Percentiles rank a stretch among this genome's conserved stretches.
Evolutionary conservation across 1,140 invertebrate genomes (phyloP).

Genomic region (Coenobita brevimanus): DNA sequence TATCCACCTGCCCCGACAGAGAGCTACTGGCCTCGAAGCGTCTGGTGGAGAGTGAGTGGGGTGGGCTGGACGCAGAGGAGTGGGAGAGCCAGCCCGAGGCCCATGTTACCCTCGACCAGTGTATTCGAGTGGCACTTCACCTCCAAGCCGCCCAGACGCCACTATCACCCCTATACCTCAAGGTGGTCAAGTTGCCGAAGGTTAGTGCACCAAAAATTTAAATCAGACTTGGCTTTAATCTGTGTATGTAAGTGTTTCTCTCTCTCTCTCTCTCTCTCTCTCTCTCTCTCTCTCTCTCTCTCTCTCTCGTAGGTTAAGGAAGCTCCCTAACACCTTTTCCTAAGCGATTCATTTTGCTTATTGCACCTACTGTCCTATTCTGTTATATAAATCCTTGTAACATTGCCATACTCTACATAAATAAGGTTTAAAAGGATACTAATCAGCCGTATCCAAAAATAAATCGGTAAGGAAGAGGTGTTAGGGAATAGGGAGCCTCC

Average conservation of each 20-base stretch:
- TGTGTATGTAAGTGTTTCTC: neutral
- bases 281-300: neutral
- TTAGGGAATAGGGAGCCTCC: too few species aligned
- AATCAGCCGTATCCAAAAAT: too few species aligned
- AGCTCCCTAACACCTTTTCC: too few species aligned
- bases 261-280: neutral
- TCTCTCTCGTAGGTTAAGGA: too few species aligned
- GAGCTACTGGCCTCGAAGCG: constrained; percentile 30
- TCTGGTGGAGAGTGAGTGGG: constrained; percentile 32
- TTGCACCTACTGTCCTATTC: too few species aligned
- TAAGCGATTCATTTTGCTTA: too few species aligned
- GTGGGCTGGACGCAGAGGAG: constrained; percentile 36
- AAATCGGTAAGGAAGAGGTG: too few species aligned
- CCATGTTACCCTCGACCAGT: constrained; percentile 49
- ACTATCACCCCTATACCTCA: constrained; percentile 40
- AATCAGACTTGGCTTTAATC: too few species aligned
- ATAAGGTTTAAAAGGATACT: too few species aligned
- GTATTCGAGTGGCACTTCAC: constrained; percentile 55
- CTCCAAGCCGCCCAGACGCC: constrained; percentile 47
- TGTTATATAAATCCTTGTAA: too few species aligned
- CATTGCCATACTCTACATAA: too few species aligned
- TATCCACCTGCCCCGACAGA: neutral
- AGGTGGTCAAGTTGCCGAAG: constrained; percentile 33
- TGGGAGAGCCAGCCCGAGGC: constrained; percentile 37
- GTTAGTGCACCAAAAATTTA: neutral